Percentiles rank a stretch among this genome's conserved stretches.
These are phyloP conservation scores for Ibidorhyncha struthersii DNA, from an alignment of 2,113 vertebrate genomes.

Conservation along the genomic window DNA sequence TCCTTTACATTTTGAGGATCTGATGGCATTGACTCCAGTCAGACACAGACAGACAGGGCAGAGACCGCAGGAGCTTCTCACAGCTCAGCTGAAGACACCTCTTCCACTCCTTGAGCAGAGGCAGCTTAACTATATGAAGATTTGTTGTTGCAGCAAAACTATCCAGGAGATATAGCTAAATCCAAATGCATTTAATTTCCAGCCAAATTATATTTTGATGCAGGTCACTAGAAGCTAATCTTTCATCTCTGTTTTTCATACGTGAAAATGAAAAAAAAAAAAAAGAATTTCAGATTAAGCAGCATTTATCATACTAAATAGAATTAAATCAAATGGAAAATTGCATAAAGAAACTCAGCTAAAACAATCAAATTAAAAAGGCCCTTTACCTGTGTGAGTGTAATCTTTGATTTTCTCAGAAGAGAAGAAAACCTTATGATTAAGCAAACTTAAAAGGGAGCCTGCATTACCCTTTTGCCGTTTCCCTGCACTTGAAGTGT, in stretches of 20 bases:
- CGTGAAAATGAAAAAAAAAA: neutral
- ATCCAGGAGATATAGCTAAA: constrained; percentile 48
- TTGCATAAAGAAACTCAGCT: constrained; percentile 25
- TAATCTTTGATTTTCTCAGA: constrained; percentile 34
- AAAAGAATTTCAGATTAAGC: neutral
- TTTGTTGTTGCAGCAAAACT: constrained; percentile 42
- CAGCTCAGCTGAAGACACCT: constrained; percentile 7
- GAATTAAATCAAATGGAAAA: constrained; percentile 57
- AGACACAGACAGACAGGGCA: constrained; percentile 6
- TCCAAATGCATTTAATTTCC: constrained; percentile 37
- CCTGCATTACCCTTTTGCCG: neutral
- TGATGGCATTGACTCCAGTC: constrained; percentile 30
- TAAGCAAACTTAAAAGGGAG: constrained; percentile 21
- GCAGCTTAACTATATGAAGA: constrained; percentile 54
- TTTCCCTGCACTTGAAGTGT: neutral
- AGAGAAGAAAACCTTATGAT: constrained; percentile 4
- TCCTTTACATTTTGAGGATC: constrained; percentile 59
- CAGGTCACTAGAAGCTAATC: constrained; percentile 52
- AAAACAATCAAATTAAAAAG: constrained; percentile 45
- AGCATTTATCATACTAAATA: constrained; percentile 43
- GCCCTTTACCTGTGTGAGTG: neutral
- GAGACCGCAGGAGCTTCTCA: neutral
- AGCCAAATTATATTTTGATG: constrained; percentile 48
- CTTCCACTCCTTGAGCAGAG: constrained; percentile 43
- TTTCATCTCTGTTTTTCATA: constrained; percentile 54